Percentiles rank a stretch among this genome's conserved stretches.
phyloP scores from a whole-genome alignment of 2,797 vertebrate genomes.

The Phrynocephalus guinanensis region DNA sequence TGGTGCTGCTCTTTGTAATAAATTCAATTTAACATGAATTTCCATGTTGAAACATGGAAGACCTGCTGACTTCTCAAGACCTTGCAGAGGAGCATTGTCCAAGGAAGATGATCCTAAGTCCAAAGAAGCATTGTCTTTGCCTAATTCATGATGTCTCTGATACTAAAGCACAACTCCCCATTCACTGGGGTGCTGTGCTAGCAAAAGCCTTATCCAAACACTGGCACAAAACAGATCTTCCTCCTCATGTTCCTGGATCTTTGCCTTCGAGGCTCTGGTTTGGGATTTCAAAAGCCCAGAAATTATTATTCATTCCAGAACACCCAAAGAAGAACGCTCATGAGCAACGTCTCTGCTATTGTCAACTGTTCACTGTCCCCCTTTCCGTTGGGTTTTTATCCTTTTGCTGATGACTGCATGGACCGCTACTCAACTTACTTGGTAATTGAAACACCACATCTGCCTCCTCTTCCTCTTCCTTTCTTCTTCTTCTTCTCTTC shows the following conservation, averaged over 20 bases:
- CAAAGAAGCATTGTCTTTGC: neutral
- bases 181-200: too few species aligned
- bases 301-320: slow-evolving; percentile 10
- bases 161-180: neutral
- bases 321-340: slow-evolving; percentile 37
- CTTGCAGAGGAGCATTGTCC: neutral
- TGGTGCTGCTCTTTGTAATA: too few species aligned
- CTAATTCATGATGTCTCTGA: neutral
- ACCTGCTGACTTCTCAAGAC: neutral
- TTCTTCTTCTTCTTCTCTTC: too few species aligned
- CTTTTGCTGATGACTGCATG: slow-evolving; percentile 47
- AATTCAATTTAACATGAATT: too few species aligned
- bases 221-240: neutral
- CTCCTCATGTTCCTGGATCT: neutral
- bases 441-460: slow-evolving; percentile 65
- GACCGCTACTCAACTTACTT: slow-evolving; percentile 67
- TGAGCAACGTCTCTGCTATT: slow-evolving; percentile 31
- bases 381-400: slow-evolving; percentile 51
- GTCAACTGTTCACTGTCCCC: slow-evolving; percentile 41
- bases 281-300: neutral
- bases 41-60: neutral
- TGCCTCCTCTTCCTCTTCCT: slow-evolving; percentile 33
- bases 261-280: neutral
- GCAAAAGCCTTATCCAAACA: too few species aligned
- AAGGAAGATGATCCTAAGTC: neutral